A percentile compares a stretch with the other conserved stretches of the same genome.
Evolutionary conservation across 2,797 vertebrate species (phyloP).

Genomic region (Hybognathus amarus): DNA sequence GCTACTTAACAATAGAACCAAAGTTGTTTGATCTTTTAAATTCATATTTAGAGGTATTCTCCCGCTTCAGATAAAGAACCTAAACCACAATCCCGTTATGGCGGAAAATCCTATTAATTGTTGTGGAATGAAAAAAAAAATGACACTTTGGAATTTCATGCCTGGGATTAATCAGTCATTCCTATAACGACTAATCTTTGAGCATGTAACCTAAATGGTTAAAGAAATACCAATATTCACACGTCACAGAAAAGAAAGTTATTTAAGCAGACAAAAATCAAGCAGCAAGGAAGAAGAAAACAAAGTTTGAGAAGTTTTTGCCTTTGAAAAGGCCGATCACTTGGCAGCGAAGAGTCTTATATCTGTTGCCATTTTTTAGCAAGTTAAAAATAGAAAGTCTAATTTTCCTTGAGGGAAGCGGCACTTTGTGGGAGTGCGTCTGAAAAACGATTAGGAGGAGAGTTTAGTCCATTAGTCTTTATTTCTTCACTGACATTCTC

Average conservation of each 20-base stretch:
- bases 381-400: slow-evolving; percentile 70
- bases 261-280: slow-evolving; percentile 54
- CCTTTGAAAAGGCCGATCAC: slow-evolving; percentile 47
- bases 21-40: slow-evolving; percentile 77
- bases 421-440: slow-evolving; percentile 60
- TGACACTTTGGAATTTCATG: slow-evolving; percentile 77
- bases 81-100: slow-evolving; percentile 76
- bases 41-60: slow-evolving; percentile 79
- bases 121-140: slow-evolving; percentile 64
- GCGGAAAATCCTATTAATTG: slow-evolving; percentile 74
- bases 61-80: slow-evolving; percentile 73
- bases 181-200: slow-evolving; percentile 73
- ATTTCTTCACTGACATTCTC: slow-evolving; percentile 71
- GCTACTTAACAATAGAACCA: slow-evolving; percentile 75
- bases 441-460: slow-evolving; percentile 71
- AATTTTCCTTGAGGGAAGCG: slow-evolving; percentile 67
- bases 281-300: slow-evolving; percentile 35
- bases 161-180: slow-evolving; percentile 78
- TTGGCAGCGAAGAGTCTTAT: slow-evolving; percentile 23
- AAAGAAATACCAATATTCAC: slow-evolving; percentile 66
- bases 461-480: slow-evolving; percentile 77
- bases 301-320: slow-evolving; percentile 53
- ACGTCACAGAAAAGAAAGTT: slow-evolving; percentile 62
- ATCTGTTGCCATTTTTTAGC: slow-evolving; percentile 49
- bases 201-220: slow-evolving; percentile 72